Conservation (phyloP, 2,113 vertebrate genomes). For the Atherinomorus stipes region DNA sequence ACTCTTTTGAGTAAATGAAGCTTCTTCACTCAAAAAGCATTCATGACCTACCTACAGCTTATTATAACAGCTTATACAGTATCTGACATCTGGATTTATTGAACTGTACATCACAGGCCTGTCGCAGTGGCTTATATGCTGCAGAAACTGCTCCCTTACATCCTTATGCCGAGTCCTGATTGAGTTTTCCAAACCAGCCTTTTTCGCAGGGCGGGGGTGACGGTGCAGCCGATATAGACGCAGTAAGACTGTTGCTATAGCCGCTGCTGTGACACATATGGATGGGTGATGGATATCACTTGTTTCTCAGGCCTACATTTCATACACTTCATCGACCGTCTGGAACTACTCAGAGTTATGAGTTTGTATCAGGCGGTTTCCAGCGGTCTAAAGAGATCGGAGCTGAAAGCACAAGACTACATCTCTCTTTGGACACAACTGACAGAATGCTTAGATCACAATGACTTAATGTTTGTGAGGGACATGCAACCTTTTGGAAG, state of each 20-base stretch:
- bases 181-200: conserved; percentile 12
- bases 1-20: conserved; percentile 51
- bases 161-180: conserved; percentile 33
- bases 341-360: neutral
- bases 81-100: conserved; percentile 67
- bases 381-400: conserved; percentile 1
- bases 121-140: conserved; percentile 39
- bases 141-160: conserved; percentile 40
- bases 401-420: neutral
- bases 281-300: conserved; percentile 19
- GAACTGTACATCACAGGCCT: conserved; percentile 68
- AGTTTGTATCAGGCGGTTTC: conserved; percentile 4
- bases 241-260: conserved; percentile 38
- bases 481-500: conserved; percentile 48
- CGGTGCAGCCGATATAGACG: conserved; percentile 40
- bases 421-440: conserved; percentile 11
- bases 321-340: conserved; percentile 11
- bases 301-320: conserved; percentile 31
- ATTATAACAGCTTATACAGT: conserved; percentile 68
- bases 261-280: conserved; percentile 31
- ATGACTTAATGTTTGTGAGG: conserved; percentile 20
- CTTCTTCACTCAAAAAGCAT: conserved; percentile 48
- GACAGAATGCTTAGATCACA: conserved; percentile 3
- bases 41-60: conserved; percentile 65
- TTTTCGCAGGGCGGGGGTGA: conserved; percentile 9